These are phyloP conservation scores for Cyclophora punctaria DNA, from an alignment of 2,888 invertebrate genomes.

Conservation along the genomic window DNA sequence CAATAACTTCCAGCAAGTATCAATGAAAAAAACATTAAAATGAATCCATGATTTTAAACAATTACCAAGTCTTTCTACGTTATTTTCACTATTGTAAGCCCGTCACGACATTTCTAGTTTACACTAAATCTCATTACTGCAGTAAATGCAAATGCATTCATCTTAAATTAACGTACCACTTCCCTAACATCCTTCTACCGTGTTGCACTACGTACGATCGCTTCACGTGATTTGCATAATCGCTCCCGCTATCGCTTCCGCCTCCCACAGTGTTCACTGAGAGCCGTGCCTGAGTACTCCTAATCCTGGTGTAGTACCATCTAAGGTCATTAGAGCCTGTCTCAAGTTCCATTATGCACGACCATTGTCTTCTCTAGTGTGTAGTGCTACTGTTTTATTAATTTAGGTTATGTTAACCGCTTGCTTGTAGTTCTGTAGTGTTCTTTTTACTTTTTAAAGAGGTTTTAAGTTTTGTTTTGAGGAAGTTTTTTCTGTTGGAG, in stretches of 20 bases:
- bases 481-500: no score
- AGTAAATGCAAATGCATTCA: neutral
- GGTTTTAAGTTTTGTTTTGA: no score
- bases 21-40: no score
- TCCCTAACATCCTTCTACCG: no score
- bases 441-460: no score
- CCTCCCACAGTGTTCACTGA: neutral
- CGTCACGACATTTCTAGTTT: neutral
- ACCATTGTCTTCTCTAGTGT: constrained; percentile 7
- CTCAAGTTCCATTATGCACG: constrained; percentile 17
- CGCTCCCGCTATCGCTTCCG: neutral
- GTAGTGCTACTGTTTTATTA: constrained; percentile 4
- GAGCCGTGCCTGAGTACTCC: constrained; percentile 4
- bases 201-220: no score
- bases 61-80: neutral
- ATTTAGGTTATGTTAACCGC: neutral
- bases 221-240: no score
- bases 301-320: constrained; percentile 13
- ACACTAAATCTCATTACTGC: neutral
- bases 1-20: no score
- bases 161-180: no score
- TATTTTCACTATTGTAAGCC: neutral
- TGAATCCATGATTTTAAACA: no score
- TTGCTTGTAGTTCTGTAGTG: no score
- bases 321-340: constrained; percentile 17